Evolutionary conservation across 2,797 vertebrate genomes (phyloP), one percentile per base, ranked within the genome.

Genomic region (Hylomyscus alleni): DNA sequence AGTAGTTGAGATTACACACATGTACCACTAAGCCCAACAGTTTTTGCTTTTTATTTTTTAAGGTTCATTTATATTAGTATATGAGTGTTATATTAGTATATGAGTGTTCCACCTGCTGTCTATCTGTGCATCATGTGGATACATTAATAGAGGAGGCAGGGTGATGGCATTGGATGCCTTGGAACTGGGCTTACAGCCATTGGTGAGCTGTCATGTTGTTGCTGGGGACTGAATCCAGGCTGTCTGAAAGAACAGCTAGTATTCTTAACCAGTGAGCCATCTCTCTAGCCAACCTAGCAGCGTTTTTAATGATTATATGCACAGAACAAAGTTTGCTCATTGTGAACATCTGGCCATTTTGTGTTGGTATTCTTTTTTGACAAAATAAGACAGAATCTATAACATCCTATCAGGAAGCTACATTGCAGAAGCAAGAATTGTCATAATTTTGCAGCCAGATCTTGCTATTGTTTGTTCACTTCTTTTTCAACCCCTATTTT

Each of bases 371-470:
- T 19, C 14, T 89, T 76, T 10, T 92, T 83, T 85, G 78, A 67
- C 83, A 93, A 95, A 95, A 69, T 20, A 34, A 47, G 75, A 91
- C 56, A 83, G 62, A 62, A 22, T 95, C 76, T n/a, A 10, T 93
- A 11, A 10, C 1, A 72, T 50, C 69, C 52, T 90, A 12, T 72
- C 72, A 84, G 80, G n/a, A 97, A 69, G 81, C 80, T 77, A 37
- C 47, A 22, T 84, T 81, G 93, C 76, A 94, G 80, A 97, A 93
- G n/a, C 91, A 93, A 81, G 82, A 91, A 73, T 72, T 84, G 12
- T 83, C 72, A 26, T 29, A 75, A 78, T 73, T 89, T 81, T 47
- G 47, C 89, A 40, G 52, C 47, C 19, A 67, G 24, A 56, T 92
- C 76, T 86, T 96, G 24, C 75, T 81, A 24, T 20, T 86, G 58